Base-by-base conservation (phyloP, 64 coral and sea anemone species). In the Pocillopora damicornis region DNA sequence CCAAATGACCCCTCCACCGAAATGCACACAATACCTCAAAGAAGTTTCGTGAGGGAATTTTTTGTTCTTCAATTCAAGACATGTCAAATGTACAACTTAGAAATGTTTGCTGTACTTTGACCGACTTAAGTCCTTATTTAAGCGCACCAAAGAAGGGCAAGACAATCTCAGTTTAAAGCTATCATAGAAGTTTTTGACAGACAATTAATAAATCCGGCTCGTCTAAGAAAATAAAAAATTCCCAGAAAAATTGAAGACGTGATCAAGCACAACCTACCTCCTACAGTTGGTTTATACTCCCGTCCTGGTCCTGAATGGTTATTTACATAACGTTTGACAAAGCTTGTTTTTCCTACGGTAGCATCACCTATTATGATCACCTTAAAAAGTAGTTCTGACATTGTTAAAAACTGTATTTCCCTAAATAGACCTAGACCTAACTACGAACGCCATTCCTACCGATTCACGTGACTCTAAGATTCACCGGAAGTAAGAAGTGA, bases 361-460 rank as follows among this genome's bases (percentile, higher is more conserved):
- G 97, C 90, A 63, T 99, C 97, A 9, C 97, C 97, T 51, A 99
- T 86, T 61, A 99, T 93, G 14, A 99, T 75, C 20, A 99, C 93
- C 89, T 99, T 99, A 65, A 99, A 99, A 14, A 95, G 82, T 65
- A 99, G 76, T 89, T 99, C 97, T 61, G 94, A 83, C 94, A 95
- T 95, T 71, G 17, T 86, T n/a, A 26, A 18, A 22, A 10, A 11
- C 11, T 15, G 15, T 22, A 4, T 85, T 4, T 13, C 7, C 7
- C 17, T 13, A 42, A 67, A 16, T 37, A 67, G 14, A 37, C 15
- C 26, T 13, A 79, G 15, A 13, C 35, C 37, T 61, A 15, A 10
- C 73, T 63, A 51, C 2, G 42, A 4, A 51, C 67, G 59, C 72
- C 69, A 51, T 83, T 63, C 11, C 57, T 25, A 35, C 20, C 2